Conservation (phyloP, 2,888 invertebrate genomes). For the Drosophila tripunctata region DNA sequence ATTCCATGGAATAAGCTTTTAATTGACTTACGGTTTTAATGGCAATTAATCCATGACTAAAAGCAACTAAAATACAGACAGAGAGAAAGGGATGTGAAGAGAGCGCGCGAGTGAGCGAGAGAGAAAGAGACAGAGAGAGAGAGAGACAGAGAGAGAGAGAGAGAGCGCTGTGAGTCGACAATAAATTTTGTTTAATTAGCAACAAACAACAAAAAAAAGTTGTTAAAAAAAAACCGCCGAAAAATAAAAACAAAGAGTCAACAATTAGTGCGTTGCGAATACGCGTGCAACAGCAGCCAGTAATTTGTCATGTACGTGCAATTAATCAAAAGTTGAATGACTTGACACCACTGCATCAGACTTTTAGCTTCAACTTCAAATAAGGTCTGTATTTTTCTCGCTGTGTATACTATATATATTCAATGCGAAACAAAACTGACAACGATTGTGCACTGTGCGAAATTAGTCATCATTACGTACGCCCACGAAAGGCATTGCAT, state of each 20-base stretch:
- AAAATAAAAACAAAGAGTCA: slow-evolving; percentile 28
- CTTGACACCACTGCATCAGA: slow-evolving; percentile 20
- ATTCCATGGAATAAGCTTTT: slow-evolving; percentile 61
- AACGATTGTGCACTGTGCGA: slow-evolving; percentile 30
- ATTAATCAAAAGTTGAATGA: slow-evolving; percentile 77
- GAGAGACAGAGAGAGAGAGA: slow-evolving; percentile 5
- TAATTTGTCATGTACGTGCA: slow-evolving; percentile 69
- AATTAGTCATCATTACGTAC: slow-evolving; percentile 63
- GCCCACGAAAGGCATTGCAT: slow-evolving; percentile 48
- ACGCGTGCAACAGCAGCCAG: slow-evolving; percentile 48
- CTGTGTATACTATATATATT: slow-evolving; percentile 61
- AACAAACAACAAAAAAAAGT: no score
- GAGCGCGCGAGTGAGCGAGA: neutral
- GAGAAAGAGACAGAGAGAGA: neutral
- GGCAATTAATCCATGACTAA: slow-evolving; percentile 54
- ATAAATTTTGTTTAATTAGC: slow-evolving; percentile 74
- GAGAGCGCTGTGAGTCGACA: slow-evolving; percentile 49
- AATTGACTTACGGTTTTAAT: slow-evolving; percentile 47
- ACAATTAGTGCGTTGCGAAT: slow-evolving; percentile 42
- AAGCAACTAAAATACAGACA: neutral
- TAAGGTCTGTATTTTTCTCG: slow-evolving; percentile 23
- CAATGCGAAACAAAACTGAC: slow-evolving; percentile 21
- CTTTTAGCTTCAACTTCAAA: neutral
- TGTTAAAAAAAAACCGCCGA: slow-evolving; percentile 48
- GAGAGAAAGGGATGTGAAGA: neutral